These are phyloP conservation scores for Drosophila baimaii DNA, from an alignment of 1,140 invertebrate species.

Conservation along the genomic window DNA sequence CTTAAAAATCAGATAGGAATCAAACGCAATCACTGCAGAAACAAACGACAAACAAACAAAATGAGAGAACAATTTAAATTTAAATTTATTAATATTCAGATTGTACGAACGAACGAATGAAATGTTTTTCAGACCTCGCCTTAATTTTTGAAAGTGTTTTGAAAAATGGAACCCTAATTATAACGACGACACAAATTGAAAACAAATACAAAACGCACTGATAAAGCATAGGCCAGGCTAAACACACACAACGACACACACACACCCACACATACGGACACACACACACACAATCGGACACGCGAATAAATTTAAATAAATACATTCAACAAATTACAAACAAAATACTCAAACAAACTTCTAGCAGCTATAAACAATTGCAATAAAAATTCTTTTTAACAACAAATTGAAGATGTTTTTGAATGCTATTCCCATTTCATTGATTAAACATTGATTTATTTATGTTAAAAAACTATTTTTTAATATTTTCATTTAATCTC, in stretches of 20 bases:
- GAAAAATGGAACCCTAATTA: constrained; percentile 40
- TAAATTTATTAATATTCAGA: constrained; percentile 46
- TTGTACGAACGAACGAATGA: constrained; percentile 49
- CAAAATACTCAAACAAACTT: constrained; percentile 66
- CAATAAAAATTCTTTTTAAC: constrained; percentile 70
- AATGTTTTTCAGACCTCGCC: constrained; percentile 66
- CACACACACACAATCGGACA: constrained; percentile 37
- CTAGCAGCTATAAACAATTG: constrained; percentile 64
- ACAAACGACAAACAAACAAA: constrained; percentile 26
- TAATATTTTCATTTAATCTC: no score
- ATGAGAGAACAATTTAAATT: constrained; percentile 46
- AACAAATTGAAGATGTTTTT: constrained; percentile 13
- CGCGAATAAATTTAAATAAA: constrained; percentile 31
- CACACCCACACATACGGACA: constrained; percentile 19
- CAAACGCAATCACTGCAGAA: constrained; percentile 64
- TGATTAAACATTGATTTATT: no score
- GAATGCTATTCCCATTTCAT: not conserved
- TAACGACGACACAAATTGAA: constrained; percentile 16
- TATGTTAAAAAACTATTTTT: no score
- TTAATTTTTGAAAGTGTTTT: constrained; percentile 69
- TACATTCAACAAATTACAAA: constrained; percentile 56
- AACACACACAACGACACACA: constrained; percentile 44
- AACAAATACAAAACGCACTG: constrained; percentile 46
- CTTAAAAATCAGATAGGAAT: constrained; percentile 62
- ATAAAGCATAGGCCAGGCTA: constrained; percentile 57